Conservation (phyloP, 2,888 invertebrate genomes). For the Nemapogon koenigi region DNA sequence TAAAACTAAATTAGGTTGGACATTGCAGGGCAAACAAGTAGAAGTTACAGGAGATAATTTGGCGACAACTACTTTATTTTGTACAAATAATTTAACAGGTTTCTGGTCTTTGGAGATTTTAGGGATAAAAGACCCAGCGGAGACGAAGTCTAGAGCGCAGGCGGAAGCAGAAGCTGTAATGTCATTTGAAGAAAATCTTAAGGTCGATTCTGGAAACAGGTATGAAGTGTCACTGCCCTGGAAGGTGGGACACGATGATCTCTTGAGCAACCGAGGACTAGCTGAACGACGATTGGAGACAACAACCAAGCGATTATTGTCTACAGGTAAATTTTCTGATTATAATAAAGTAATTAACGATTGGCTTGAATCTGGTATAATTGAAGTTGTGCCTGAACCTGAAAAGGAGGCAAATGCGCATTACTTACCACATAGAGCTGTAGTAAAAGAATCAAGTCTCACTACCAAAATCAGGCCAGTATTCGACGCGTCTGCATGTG, state of each 20-base stretch:
- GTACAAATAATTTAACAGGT: not conserved
- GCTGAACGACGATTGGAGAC: constrained; percentile 17
- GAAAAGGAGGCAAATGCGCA: constrained; percentile 8
- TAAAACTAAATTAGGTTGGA: constrained; percentile 4
- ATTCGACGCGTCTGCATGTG: constrained; percentile 21
- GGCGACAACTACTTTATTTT: no score
- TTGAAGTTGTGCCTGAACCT: no score
- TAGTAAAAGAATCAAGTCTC: constrained; percentile 18
- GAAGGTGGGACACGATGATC: not conserved
- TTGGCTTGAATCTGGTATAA: constrained; percentile 8
- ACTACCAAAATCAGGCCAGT: constrained; percentile 23
- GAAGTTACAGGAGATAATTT: not conserved
- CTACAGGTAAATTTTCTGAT: not conserved
- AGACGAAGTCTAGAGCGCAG: not conserved
- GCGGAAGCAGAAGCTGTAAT: not conserved
- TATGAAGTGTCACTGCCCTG: constrained; percentile 2
- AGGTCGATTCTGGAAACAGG: not conserved
- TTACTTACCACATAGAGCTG: constrained; percentile 21
- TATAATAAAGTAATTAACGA: constrained; percentile 11
- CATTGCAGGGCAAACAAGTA: not conserved
- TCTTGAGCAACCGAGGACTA: not conserved
- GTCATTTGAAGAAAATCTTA: not conserved
- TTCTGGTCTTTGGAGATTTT: not conserved
- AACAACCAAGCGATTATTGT: constrained; percentile 9
- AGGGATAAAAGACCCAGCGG: not conserved